Evolutionary conservation across 2,113 vertebrate species (phyloP).

Genomic region (Xyliphius kryptos): DNA sequence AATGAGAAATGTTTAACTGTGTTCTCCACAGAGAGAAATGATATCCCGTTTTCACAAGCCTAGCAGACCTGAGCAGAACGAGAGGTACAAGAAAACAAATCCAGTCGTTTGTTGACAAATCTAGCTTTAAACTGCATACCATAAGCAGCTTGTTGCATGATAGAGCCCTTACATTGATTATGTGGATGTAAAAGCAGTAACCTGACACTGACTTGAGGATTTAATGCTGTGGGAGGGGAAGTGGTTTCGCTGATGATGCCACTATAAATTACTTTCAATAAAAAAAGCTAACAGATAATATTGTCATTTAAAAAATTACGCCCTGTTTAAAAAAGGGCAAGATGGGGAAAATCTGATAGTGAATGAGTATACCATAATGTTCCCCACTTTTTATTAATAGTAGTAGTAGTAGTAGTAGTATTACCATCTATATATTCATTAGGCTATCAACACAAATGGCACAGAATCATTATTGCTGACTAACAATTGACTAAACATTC

Average conservation of each 20-base stretch:
- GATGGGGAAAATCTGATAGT: no score
- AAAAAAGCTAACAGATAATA: constrained; percentile 21
- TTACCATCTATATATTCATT: no score
- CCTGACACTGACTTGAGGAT: constrained; percentile 26
- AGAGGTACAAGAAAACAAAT: constrained; percentile 31
- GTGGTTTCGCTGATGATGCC: constrained; percentile 38
- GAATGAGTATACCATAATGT: no score
- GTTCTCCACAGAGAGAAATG: constrained; percentile 60
- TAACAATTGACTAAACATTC: no score
- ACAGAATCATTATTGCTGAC: no score
- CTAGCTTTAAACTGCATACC: constrained; percentile 18
- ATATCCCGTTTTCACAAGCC: constrained; percentile 54
- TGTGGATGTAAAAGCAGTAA: constrained; percentile 29
- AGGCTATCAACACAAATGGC: no score
- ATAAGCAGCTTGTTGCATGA: constrained; percentile 9
- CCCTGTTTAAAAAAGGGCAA: no score
- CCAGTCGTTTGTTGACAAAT: not conserved
- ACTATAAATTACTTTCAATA: constrained; percentile 35
- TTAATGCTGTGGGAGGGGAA: constrained; percentile 32
- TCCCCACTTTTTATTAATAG: no score
- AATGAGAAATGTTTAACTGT: no score
- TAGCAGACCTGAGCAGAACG: constrained; percentile 14
- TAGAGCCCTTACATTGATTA: constrained; percentile 35
- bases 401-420: no score
- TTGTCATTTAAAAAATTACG: constrained; percentile 7